A percentile compares a stretch with the other conserved stretches of the same genome.
Conservation (phyloP, 2,888 invertebrate genomes). For the Siphlonurus alternatus region DNA sequence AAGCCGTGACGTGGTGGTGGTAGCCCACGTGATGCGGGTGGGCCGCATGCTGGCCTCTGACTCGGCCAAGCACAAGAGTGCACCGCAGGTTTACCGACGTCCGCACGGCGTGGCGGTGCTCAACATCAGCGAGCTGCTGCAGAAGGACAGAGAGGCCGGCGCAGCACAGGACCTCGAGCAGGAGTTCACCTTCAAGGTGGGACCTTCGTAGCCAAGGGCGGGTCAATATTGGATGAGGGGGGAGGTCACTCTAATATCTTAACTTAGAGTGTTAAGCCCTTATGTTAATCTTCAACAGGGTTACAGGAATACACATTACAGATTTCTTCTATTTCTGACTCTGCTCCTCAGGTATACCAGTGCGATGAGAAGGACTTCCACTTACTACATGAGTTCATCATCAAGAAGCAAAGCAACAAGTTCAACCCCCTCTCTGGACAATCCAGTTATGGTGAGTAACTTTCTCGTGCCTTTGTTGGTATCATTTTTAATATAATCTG, state of each 20-base stretch:
- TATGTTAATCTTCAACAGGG: no score
- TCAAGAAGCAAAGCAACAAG: conserved; percentile 68
- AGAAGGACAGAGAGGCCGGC: conserved; percentile 10
- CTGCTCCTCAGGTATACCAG: conserved; percentile 48
- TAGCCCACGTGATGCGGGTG: conserved; percentile 78
- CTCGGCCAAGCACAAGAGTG: conserved; percentile 31
- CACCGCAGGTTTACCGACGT: conserved; percentile 27
- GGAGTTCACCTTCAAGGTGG: conserved; percentile 60
- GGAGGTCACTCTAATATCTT: no score
- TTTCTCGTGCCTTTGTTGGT: no score
- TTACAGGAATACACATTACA: neutral
- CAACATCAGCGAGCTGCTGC: conserved; percentile 40
- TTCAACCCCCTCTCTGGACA: conserved; percentile 67
- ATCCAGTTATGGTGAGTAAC: conserved; percentile 61
- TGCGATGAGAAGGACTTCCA: conserved; percentile 80
- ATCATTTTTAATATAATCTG: no score
- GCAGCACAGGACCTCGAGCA: conserved; percentile 19
- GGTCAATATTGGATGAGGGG: no score
- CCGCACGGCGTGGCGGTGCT: conserved; percentile 80
- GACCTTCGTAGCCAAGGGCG: no score
- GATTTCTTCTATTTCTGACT: neutral
- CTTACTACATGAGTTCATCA: conserved; percentile 75
- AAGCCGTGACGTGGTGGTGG: conserved; percentile 67
- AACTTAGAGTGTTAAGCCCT: no score
- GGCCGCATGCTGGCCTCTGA: conserved; percentile 65